Evolutionary conservation across 2,888 invertebrate genomes (phyloP).

Genomic region (Osmoderma eremita): DNA sequence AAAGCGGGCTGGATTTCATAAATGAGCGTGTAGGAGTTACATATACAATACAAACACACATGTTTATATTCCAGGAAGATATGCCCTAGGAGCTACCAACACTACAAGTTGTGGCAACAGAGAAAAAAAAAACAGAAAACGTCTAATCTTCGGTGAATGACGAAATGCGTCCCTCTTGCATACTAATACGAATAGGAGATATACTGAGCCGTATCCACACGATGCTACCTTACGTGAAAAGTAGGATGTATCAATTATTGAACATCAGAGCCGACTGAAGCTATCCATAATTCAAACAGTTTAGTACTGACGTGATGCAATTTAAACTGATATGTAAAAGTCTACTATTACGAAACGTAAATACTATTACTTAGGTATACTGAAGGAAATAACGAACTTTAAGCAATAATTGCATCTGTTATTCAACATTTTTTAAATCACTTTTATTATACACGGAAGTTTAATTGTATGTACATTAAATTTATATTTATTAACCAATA

Average conservation of each 20-base stretch:
- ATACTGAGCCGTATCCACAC: background rate
- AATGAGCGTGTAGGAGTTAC: background rate
- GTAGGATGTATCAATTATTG: background rate
- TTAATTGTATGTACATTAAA: too few species aligned
- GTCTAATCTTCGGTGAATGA: slow-evolving; percentile 8
- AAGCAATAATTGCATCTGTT: too few species aligned
- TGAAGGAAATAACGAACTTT: too few species aligned
- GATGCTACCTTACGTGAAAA: slow-evolving; percentile 8
- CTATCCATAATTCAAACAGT: slow-evolving; percentile 10
- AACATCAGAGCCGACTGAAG: background rate
- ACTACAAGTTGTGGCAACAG: background rate
- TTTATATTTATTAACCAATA: too few species aligned
- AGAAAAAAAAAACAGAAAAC: background rate
- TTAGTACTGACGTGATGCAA: background rate
- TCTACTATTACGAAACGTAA: too few species aligned
- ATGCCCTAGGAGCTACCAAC: too few species aligned
- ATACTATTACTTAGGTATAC: too few species aligned
- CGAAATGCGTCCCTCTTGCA: background rate
- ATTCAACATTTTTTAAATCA: too few species aligned
- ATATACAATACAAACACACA: background rate
- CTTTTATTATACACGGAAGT: too few species aligned
- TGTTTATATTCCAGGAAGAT: background rate
- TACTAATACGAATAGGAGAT: background rate
- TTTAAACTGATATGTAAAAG: background rate
- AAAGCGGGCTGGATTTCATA: slow-evolving; percentile 5